Evolutionary conservation across 2,113 vertebrate genomes (phyloP).

Genomic region (Syrmaticus mikado): DNA sequence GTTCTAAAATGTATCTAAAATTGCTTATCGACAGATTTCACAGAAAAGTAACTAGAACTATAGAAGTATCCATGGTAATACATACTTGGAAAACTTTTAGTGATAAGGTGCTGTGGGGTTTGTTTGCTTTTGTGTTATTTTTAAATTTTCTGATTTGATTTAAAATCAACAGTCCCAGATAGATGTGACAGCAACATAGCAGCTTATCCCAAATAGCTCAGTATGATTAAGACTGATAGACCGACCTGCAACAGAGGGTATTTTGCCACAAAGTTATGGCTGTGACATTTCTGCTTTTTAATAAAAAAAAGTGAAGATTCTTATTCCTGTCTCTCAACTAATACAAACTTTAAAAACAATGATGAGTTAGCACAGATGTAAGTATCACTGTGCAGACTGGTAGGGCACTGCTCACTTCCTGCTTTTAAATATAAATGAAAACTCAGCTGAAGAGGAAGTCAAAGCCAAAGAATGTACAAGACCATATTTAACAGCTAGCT

Average conservation of each 20-base stretch:
- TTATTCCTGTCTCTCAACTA: background rate
- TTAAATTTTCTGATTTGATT: background rate
- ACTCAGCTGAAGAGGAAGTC: background rate
- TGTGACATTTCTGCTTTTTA: background rate
- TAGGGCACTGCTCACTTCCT: background rate
- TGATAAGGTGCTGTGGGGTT: background rate
- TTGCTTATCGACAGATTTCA: background rate
- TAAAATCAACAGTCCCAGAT: background rate
- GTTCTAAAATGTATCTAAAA: background rate
- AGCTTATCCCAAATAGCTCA: background rate
- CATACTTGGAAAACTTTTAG: background rate
- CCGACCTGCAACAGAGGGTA: accelerated
- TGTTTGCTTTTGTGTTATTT: background rate
- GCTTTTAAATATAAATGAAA: background rate
- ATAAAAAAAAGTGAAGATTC: background rate
- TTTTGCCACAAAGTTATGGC: background rate
- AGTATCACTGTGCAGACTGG: background rate
- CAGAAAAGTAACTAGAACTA: background rate
- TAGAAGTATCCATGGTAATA: background rate
- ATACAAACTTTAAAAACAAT: background rate
- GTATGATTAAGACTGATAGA: background rate
- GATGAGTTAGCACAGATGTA: background rate
- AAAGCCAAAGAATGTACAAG: background rate
- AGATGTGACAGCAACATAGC: background rate
- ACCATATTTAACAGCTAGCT: background rate